Conservation (phyloP, 2,888 invertebrate species). For the Odontocolon sp. region DNA sequence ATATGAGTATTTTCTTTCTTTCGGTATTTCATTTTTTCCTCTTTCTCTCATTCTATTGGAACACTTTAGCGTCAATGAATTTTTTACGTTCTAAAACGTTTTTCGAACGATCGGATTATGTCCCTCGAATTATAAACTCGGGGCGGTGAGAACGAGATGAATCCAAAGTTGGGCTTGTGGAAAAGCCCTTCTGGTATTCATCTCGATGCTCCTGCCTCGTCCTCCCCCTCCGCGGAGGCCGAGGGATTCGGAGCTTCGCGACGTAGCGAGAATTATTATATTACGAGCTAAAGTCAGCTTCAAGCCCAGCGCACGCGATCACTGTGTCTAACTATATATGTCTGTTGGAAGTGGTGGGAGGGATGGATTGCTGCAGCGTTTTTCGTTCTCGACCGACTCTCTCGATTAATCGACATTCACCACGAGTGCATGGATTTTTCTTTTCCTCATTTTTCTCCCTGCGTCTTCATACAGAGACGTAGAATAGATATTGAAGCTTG, state of each 20-base stretch:
- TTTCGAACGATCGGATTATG: slow-evolving; percentile 43
- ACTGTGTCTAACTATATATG: slow-evolving; percentile 56
- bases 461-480: neutral
- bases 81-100: slow-evolving; percentile 52
- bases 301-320: slow-evolving; percentile 65
- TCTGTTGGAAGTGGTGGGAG: slow-evolving; percentile 34
- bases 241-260: slow-evolving; percentile 13
- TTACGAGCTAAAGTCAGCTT: slow-evolving; percentile 58
- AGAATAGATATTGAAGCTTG: slow-evolving; percentile 27
- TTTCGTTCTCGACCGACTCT: slow-evolving; percentile 38
- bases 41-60: slow-evolving; percentile 40
- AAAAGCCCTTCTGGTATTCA: neutral
- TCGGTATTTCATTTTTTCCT: slow-evolving; percentile 43
- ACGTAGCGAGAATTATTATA: slow-evolving; percentile 48
- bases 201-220: neutral
- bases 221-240: neutral
- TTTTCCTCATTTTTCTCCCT: slow-evolving; percentile 21
- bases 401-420: slow-evolving; percentile 50
- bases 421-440: slow-evolving; percentile 24
- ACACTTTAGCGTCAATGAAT: slow-evolving; percentile 62
- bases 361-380: slow-evolving; percentile 48
- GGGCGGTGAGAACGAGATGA: slow-evolving; percentile 8
- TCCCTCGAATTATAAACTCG: slow-evolving; percentile 19
- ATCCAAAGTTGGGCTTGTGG: neutral
- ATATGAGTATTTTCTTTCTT: slow-evolving; percentile 25